These are phyloP conservation scores for Oriolus oriolus DNA, from an alignment of 2,113 vertebrate genomes.

Conservation along the genomic window DNA sequence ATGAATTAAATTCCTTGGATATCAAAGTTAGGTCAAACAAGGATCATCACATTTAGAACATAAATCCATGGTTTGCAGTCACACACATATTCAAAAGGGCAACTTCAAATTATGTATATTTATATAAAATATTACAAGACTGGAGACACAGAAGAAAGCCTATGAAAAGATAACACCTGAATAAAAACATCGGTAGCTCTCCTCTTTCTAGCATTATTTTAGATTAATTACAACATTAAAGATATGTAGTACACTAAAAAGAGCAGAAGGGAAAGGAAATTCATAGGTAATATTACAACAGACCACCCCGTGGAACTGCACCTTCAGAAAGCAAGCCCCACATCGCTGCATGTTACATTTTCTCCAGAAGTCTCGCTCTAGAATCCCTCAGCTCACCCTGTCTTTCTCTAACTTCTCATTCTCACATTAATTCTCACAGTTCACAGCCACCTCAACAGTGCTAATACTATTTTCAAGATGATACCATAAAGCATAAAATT, in stretches of 20 bases:
- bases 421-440: background rate
- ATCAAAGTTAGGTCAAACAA: background rate
- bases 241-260: background rate
- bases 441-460: background rate
- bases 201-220: background rate
- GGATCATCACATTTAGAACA: background rate
- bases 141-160: background rate
- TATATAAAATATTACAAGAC: background rate
- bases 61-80: background rate
- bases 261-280: background rate
- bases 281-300: background rate
- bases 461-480: background rate
- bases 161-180: background rate
- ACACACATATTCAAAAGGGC: background rate
- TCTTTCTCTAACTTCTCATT: background rate
- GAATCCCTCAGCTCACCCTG: background rate
- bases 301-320: rapidly evolving
- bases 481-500: background rate
- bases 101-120: background rate
- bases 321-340: background rate
- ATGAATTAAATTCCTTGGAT: background rate
- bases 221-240: background rate
- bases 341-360: background rate
- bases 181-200: background rate
- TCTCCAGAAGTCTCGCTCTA: background rate